phyloP scores from a whole-genome alignment of 2,888 invertebrate species.

The Drosophila algonquin region DNA sequence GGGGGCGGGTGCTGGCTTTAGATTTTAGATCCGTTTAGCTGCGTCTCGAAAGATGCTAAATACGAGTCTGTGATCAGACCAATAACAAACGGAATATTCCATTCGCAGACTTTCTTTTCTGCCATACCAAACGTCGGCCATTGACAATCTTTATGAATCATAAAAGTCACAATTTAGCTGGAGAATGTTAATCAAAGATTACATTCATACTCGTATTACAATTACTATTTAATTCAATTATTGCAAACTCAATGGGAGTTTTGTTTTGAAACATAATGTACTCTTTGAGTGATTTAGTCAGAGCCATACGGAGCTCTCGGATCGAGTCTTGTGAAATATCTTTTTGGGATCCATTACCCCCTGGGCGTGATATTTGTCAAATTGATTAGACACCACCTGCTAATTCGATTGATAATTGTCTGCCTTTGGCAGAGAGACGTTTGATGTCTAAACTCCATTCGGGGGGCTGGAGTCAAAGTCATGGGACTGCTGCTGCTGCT shows the following conservation, averaged over 20 bases:
- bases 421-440: slow-evolving; percentile 41
- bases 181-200: slow-evolving; percentile 5
- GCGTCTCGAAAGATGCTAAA: slow-evolving; percentile 40
- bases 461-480: slow-evolving; percentile 63
- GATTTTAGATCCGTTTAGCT: slow-evolving; percentile 39
- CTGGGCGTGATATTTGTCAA: slow-evolving; percentile 46
- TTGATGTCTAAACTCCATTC: slow-evolving; percentile 17
- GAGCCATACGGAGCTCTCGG: neutral
- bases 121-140: slow-evolving; percentile 20
- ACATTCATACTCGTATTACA: neutral
- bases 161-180: neutral
- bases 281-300: slow-evolving; percentile 14
- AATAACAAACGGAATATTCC: slow-evolving; percentile 59
- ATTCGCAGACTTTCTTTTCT: slow-evolving; percentile 40
- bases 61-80: slow-evolving; percentile 36
- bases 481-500: slow-evolving; percentile 43
- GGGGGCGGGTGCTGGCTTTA: neutral
- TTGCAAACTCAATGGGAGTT: neutral
- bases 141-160: slow-evolving; percentile 22
- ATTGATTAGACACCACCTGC: slow-evolving; percentile 51
- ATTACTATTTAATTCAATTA: neutral
- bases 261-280: slow-evolving; percentile 3
- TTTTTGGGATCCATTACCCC: slow-evolving; percentile 12
- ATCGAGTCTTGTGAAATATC: slow-evolving; percentile 19
- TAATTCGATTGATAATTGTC: slow-evolving; percentile 62